phyloP scores from a whole-genome alignment of 2,797 vertebrate genomes.

The Sphenodon punctatus region DNA sequence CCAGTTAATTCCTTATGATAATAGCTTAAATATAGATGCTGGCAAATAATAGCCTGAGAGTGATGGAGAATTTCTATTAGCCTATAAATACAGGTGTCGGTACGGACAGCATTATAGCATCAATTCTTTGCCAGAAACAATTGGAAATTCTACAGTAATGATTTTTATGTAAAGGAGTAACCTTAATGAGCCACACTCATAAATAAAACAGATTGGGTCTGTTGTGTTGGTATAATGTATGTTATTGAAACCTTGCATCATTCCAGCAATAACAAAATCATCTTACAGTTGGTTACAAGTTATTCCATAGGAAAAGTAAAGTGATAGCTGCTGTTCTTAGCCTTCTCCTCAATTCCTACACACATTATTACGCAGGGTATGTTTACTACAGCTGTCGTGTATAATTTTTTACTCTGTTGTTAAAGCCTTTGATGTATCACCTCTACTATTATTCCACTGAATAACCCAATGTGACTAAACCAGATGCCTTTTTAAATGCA shows the following conservation, averaged over 20 bases:
- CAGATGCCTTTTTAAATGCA: neutral
- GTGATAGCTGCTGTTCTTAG: too few relatives aligned
- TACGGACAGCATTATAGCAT: neutral
- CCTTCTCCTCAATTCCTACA: too few relatives aligned
- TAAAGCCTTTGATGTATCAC: neutral
- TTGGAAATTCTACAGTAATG: neutral
- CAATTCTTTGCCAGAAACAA: neutral
- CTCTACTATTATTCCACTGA: neutral
- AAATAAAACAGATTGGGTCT: neutral
- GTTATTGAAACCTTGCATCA: neutral
- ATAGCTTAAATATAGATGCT: neutral
- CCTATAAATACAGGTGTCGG: neutral
- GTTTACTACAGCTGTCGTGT: neutral
- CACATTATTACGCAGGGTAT: neutral
- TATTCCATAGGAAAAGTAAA: too few relatives aligned
- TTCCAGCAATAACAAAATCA: too few relatives aligned
- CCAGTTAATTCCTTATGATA: neutral
- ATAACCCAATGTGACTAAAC: slow-evolving; percentile 7
- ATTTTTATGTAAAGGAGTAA: neutral
- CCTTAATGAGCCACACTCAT: neutral
- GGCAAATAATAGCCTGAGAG: neutral
- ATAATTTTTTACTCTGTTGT: neutral
- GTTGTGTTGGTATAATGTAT: neutral
- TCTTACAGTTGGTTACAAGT: too few relatives aligned
- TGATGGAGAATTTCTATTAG: neutral